Evolutionary conservation across 2,888 invertebrate species (phyloP), one percentile per base, ranked within the genome.

Genomic region (Dromius quadrimaculatus): DNA sequence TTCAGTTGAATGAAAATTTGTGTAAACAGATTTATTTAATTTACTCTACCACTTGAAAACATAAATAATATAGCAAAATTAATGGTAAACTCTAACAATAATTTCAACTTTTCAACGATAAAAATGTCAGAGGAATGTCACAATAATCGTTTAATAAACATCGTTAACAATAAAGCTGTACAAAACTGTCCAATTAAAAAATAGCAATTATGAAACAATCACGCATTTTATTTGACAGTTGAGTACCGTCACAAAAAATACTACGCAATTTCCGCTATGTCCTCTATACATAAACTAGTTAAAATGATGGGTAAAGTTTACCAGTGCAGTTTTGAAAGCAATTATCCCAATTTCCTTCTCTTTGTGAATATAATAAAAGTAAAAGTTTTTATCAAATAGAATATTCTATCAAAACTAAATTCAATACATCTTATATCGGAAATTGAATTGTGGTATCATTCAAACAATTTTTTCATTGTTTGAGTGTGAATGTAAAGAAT

Each of bases 151-250:
- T 28, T 6, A 54, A 54, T 54, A 54, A 54, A 54, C 50, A 28
- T 54, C 50, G 28, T 54, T 54, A 54, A 15, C 50, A 28, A 54
- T 54, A 54, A 54, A 54, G 15, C 11, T 23, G 13, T 50, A 1
- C 28, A 54, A 11, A 32, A 54, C 50, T 28, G 50, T 54, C 23
- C 50, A 54, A 54, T 54, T 54, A 54, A 54, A 54, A 54, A 54
- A 54, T 23, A 15, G 50, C 15, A 54, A 54, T 54, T 54, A 28
- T 54, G 28, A 28, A 28, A 28, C 50, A 54, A 54, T 54, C 50
- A 54, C 50, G 13, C 32, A 28, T 54, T 54, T 54, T 54, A 54
- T 54, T 54, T 54, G 50, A 54, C 50, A 54, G 50, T 54, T n/a
- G 13, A 54, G 50, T 28, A 54, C 28, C 50, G 28, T 54, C 50